Evolutionary conservation across 1,140 invertebrate species (phyloP).

Genomic region (Mizuhopecten yessoensis): DNA sequence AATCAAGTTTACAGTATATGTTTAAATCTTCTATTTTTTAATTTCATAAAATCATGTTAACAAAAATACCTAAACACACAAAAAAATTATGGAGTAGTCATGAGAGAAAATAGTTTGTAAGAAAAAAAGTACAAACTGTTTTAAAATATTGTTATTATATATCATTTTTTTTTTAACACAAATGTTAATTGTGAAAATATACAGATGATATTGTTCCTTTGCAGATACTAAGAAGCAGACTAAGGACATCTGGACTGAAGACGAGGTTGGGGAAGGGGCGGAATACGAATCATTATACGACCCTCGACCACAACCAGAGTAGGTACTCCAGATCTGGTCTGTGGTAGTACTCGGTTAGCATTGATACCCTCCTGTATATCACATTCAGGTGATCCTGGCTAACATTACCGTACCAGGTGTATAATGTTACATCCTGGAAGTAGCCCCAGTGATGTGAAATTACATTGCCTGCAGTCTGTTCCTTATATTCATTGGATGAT

Average conservation of each 20-base stretch:
- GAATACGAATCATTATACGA: conserved; percentile 85
- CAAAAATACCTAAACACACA: too few species aligned
- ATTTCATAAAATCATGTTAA: too few species aligned
- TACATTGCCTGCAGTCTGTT: background rate
- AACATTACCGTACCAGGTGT: background rate
- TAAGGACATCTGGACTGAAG: conserved; percentile 86
- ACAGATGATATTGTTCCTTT: background rate
- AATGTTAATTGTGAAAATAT: too few species aligned
- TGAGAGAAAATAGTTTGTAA: too few species aligned
- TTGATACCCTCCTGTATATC: background rate
- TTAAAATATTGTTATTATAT: background rate
- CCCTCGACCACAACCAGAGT: conserved; percentile 88
- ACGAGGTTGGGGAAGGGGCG: conserved; percentile 84
- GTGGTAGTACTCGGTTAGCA: background rate
- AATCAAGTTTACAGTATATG: too few species aligned
- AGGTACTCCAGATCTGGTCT: conserved; percentile 53
- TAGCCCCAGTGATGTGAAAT: background rate
- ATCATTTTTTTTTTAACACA: background rate
- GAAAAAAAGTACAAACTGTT: too few species aligned
- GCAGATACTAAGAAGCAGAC: conserved; percentile 66
- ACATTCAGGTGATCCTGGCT: too few species aligned
- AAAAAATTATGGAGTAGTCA: too few species aligned
- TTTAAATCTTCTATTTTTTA: too few species aligned
- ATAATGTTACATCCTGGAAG: background rate
- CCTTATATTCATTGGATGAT: background rate